Conservation (phyloP, 2,113 vertebrate species). For the Clinocottus analis region DNA sequence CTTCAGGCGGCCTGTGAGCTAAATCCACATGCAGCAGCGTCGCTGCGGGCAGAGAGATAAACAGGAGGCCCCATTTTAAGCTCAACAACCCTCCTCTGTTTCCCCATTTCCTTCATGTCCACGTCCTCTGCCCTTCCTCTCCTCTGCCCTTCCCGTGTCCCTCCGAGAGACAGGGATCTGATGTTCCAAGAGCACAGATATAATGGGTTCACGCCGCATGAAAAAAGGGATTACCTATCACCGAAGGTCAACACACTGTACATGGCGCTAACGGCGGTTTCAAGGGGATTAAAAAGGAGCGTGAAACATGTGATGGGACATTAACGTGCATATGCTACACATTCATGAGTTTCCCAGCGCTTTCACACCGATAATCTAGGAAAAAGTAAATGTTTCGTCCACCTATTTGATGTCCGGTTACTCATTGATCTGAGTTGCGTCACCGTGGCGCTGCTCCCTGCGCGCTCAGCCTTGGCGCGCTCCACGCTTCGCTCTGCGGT, state of each 20-base stretch:
- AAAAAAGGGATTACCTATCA: slow-evolving; percentile 43
- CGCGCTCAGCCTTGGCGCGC: neutral
- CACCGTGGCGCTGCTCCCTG: neutral
- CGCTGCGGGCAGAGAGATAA: neutral
- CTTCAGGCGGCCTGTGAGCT: slow-evolving; percentile 2
- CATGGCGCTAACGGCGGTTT: slow-evolving; percentile 10
- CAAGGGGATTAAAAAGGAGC: slow-evolving; percentile 5
- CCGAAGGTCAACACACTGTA: slow-evolving; percentile 44
- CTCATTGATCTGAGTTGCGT: neutral
- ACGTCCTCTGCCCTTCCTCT: slow-evolving; percentile 10
- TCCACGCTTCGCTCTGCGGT: neutral
- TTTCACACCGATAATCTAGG: neutral
- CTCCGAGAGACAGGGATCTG: slow-evolving; percentile 24
- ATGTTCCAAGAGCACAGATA: neutral
- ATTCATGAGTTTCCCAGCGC: neutral
- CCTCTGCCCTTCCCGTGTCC: slow-evolving; percentile 36
- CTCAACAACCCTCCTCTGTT: neutral
- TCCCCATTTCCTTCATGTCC: neutral
- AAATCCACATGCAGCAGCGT: neutral
- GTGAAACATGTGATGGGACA: neutral
- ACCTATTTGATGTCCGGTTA: neutral
- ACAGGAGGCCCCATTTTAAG: neutral
- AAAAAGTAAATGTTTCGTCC: neutral
- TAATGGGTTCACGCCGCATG: slow-evolving; percentile 29
- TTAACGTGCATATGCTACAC: neutral